A percentile compares a stretch with the other conserved stretches of the same genome.
These are phyloP conservation scores for Limnothrissa miodon DNA, from an alignment of 2,113 vertebrate genomes.

Conservation along the genomic window DNA sequence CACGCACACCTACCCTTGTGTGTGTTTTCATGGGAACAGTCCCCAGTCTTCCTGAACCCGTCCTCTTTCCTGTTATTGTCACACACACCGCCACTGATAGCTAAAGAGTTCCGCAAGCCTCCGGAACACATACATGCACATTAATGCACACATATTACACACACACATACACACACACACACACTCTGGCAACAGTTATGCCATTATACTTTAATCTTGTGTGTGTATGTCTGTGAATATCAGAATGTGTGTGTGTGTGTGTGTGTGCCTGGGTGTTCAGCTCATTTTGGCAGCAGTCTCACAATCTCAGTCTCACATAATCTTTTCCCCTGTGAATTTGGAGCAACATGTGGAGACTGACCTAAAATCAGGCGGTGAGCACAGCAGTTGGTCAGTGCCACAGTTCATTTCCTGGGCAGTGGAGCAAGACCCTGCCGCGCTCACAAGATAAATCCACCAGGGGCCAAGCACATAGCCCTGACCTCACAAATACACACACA, in stretches of 20 bases:
- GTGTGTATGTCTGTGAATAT: neutral
- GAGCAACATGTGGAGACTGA: constrained; percentile 25
- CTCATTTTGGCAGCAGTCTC: neutral
- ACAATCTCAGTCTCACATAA: constrained; percentile 9
- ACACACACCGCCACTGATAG: constrained; percentile 20
- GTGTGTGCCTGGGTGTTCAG: neutral
- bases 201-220: neutral
- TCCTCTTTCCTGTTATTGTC: constrained; percentile 64
- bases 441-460: neutral
- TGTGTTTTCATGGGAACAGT: constrained; percentile 28
- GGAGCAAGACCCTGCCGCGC: constrained; percentile 30
- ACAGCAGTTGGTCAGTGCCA: neutral
- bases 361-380: constrained; percentile 48
- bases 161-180: neutral
- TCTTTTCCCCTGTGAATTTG: neutral
- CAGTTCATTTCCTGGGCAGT: neutral
- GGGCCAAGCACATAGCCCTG: constrained; percentile 21
- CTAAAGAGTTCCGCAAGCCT: neutral
- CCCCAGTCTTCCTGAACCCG: constrained; percentile 41
- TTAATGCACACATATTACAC: neutral
- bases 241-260: neutral
- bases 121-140: neutral
- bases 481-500: constrained; percentile 12
- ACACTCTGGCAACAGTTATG: neutral
- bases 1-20: neutral